Evolutionary conservation across 37 sponge, comb jelly and placozoan species (phyloP).

Genomic region (Crambe crambe): DNA sequence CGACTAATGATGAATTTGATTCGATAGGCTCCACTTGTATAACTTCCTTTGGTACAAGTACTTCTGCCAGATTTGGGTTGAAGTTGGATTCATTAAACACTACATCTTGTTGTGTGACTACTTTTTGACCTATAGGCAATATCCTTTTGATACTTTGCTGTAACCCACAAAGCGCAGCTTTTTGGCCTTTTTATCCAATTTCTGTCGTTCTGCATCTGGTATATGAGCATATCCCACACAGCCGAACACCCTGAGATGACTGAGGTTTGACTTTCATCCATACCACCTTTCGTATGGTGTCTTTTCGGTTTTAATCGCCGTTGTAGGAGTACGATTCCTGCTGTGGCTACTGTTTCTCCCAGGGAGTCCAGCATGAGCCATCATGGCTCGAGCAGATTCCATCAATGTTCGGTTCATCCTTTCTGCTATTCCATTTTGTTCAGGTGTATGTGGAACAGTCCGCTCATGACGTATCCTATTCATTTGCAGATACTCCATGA

Average conservation of each 20-base stretch:
- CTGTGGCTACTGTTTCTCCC: slow-evolving; percentile 33
- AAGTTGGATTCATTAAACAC: slow-evolving; percentile 32
- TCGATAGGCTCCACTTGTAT: too few relatives aligned
- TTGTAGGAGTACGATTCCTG: slow-evolving; percentile 45
- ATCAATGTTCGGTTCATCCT: slow-evolving; percentile 49
- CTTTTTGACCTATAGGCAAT: slow-evolving; percentile 31
- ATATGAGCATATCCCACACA: slow-evolving; percentile 44
- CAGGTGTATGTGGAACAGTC: slow-evolving; percentile 53
- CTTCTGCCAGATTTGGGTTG: background rate
- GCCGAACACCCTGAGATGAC: slow-evolving; percentile 52
- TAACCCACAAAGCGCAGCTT: slow-evolving; percentile 49
- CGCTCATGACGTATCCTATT: slow-evolving; percentile 54
- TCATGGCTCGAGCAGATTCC: slow-evolving; percentile 58
- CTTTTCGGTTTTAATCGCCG: slow-evolving; percentile 9
- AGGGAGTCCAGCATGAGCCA: slow-evolving; percentile 46
- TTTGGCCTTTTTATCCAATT: slow-evolving; percentile 49
- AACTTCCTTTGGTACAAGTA: background rate
- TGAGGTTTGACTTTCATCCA: slow-evolving; percentile 43
- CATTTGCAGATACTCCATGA: slow-evolving; percentile 37
- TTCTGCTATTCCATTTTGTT: slow-evolving; percentile 72
- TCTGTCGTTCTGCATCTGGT: slow-evolving; percentile 32
- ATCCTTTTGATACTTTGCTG: slow-evolving; percentile 44
- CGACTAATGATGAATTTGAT: too few relatives aligned
- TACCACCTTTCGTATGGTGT: slow-evolving; percentile 51
- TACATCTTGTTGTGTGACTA: slow-evolving; percentile 36